Evolutionary conservation across 2,888 invertebrate genomes (phyloP), one percentile per base, ranked within the genome.

Genomic region (Scaptomyza cyrtandrae): DNA sequence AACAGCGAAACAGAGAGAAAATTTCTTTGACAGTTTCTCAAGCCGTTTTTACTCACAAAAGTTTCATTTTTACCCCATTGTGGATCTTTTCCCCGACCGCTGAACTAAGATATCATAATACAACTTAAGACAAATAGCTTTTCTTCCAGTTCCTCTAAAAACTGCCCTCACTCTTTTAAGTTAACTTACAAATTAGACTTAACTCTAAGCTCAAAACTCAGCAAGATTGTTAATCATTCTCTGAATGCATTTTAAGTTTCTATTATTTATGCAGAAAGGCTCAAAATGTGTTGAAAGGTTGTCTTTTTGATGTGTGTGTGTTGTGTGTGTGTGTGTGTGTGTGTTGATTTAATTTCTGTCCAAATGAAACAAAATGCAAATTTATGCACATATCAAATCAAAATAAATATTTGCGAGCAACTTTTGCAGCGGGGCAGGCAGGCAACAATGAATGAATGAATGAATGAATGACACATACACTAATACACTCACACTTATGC

Each of bases 381-480:
- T 60, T 60, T 66, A 59, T 56, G 59, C 44, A 39, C 52, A 71
- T 41, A 56, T 66, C 31, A 59, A 59, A 70, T 48, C 50, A 64
- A 64, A 69, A 54, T 49, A 70, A 70, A 55, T 64, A 45, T 41
- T 59, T 65, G 10, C 0, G 7, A 29, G 35, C 39, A 62, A 66
- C 45, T 71, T 61, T 53, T 5, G 6, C 24, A 29, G 31, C 24
- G 27, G 27, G 44, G 10, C 14, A 41, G n/a, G n/a, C n/a, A n/a
- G n/a, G 33, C 29, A 13, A 27, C 24, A 54, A 45, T 53, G 62
- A 44, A 19, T 19, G 19, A 19, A 19, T 19, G 19, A 19, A n/a
- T n/a, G n/a, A 19, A 19, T 19, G 29, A 69, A 65, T 74, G 83
- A 54, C 71, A 58, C 64, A 67, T 7, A 59, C 45, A 57, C 44